A percentile compares a stretch with the other conserved stretches of the same genome.
Evolutionary conservation across 1,140 invertebrate genomes (phyloP).

Genomic region (Zaprionus davidi): DNA sequence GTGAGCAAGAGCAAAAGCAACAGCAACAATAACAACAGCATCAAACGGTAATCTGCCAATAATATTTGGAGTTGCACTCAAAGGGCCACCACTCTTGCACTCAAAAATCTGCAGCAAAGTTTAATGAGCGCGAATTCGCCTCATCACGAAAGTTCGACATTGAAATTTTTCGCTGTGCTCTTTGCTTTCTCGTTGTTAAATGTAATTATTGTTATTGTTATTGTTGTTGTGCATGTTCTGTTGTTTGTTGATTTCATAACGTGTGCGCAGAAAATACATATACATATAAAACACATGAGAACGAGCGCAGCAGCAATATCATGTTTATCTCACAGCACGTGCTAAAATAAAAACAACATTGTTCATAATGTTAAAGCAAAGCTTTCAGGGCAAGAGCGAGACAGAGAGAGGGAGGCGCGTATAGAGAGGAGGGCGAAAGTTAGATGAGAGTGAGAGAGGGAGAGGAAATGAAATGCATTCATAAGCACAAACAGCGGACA

Average conservation of each 20-base stretch:
- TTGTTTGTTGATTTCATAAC: constrained; percentile 67
- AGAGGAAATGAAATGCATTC: constrained; percentile 74
- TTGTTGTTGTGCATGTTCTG: constrained; percentile 59
- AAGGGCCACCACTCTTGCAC: not conserved
- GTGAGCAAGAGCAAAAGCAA: constrained; percentile 25
- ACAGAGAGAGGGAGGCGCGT: not conserved
- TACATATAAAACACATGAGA: constrained; percentile 24
- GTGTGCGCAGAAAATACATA: constrained; percentile 44
- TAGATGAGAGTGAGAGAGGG: constrained; percentile 9
- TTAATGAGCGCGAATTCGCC: constrained; percentile 38
- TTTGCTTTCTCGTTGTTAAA: constrained; percentile 25
- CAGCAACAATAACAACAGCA: not conserved
- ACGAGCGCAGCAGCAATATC: constrained; percentile 35
- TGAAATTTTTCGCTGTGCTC: constrained; percentile 52
- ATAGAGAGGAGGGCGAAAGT: constrained; percentile 16
- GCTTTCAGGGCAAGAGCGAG: constrained; percentile 35
- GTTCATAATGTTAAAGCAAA: constrained; percentile 67
- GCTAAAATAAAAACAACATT: constrained; percentile 69
- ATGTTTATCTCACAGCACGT: constrained; percentile 72
- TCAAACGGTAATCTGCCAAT: not conserved
- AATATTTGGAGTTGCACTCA: constrained; percentile 10
- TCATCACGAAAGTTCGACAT: constrained; percentile 57
- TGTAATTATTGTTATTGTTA: constrained; percentile 45
- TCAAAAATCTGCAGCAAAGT: constrained; percentile 19
- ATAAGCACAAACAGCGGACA: constrained; percentile 73